Evolutionary conservation across 2,113 vertebrate genomes (phyloP).

Genomic region (Alligator mississippiensis): DNA sequence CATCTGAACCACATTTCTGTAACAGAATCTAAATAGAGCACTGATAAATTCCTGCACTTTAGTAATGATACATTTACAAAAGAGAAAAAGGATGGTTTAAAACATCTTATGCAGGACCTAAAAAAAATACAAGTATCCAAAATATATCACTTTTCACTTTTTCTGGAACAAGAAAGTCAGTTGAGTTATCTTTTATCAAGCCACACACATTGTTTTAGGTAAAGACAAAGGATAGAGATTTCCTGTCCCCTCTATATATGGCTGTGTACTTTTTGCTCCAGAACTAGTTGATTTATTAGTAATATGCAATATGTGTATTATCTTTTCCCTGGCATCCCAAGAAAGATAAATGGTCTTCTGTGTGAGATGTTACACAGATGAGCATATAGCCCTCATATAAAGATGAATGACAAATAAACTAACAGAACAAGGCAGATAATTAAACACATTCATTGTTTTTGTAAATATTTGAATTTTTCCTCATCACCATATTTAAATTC

Average conservation of each 20-base stretch:
- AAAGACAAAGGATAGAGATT: not conserved
- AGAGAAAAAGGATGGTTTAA: too few species aligned
- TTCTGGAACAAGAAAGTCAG: too few species aligned
- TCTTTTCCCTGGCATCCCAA: not conserved
- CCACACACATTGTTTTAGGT: not conserved
- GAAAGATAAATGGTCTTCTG: not conserved
- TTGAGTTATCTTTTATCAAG: not conserved
- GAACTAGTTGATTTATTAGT: not conserved
- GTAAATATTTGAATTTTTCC: not conserved
- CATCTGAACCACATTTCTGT: not conserved
- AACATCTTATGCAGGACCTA: too few species aligned
- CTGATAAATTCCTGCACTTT: too few species aligned
- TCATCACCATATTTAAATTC: not conserved
- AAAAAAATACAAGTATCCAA: not conserved
- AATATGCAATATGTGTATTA: not conserved
- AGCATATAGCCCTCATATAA: not conserved
- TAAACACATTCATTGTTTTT: not conserved
- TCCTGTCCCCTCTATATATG: not conserved
- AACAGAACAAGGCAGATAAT: not conserved
- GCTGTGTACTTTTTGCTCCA: not conserved
- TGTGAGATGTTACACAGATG: not conserved
- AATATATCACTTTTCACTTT: too few species aligned
- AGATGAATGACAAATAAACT: not conserved
- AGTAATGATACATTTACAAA: too few species aligned
- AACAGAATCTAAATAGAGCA: not conserved